A percentile compares a stretch with the other conserved stretches of the same genome.
Evolutionary conservation across 2,888 invertebrate species (phyloP).

Genomic region (Thereva nobilitata): DNA sequence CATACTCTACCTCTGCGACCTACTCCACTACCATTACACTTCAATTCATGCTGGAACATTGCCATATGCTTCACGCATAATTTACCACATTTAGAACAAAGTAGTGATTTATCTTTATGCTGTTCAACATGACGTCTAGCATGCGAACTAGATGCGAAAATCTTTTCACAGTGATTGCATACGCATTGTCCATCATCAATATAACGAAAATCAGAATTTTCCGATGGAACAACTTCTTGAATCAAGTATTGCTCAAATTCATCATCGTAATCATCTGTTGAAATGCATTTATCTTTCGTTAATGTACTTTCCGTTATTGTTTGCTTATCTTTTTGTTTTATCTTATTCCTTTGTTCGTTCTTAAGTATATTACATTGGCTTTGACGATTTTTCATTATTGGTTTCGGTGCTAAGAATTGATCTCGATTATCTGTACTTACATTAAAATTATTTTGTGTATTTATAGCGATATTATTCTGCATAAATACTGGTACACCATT

Average conservation of each 20-base stretch:
- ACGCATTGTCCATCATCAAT: conserved; percentile 6
- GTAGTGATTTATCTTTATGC: neutral
- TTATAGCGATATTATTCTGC: too few relatives aligned
- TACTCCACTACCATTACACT: neutral
- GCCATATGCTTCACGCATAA: neutral
- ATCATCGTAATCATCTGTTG: neutral
- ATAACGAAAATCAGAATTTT: neutral
- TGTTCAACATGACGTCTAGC: neutral
- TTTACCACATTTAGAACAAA: neutral
- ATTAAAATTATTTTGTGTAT: too few relatives aligned
- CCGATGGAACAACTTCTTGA: neutral
- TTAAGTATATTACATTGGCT: neutral
- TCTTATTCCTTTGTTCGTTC: neutral
- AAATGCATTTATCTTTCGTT: neutral
- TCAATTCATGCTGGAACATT: neutral
- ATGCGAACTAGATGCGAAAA: neutral
- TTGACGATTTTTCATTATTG: too few relatives aligned
- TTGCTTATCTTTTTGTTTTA: neutral
- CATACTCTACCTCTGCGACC: neutral
- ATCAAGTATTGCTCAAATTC: neutral
- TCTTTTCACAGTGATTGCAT: neutral
- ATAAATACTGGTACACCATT: too few relatives aligned
- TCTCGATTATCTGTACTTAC: too few relatives aligned
- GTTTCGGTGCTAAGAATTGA: too few relatives aligned
- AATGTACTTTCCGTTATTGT: too few relatives aligned